Conservation (phyloP, 2,113 vertebrate genomes). For the Carassius gibelio region DNA sequence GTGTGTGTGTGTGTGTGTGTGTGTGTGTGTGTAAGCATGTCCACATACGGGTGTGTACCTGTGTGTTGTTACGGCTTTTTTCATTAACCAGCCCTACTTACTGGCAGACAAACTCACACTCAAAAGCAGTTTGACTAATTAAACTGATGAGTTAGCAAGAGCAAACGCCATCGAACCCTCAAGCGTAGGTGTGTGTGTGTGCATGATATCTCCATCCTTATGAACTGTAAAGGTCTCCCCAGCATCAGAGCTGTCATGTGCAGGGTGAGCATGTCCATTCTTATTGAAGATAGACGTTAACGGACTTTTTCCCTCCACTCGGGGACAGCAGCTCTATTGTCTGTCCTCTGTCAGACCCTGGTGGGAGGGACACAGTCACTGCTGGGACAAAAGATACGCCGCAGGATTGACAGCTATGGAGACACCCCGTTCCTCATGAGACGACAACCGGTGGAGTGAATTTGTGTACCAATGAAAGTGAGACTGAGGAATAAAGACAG, state of each 20-base stretch:
- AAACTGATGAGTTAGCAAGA: slow-evolving; percentile 31
- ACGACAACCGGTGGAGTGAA: slow-evolving; percentile 68
- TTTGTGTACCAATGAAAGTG: slow-evolving; percentile 47
- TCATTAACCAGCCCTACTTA: slow-evolving; percentile 63
- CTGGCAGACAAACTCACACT: slow-evolving; percentile 56
- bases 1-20: too few species aligned
- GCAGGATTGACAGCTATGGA: slow-evolving; percentile 66
- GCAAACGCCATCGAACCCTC: slow-evolving; percentile 13
- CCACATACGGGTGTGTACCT: slow-evolving; percentile 28
- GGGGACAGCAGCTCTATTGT: slow-evolving; percentile 69
- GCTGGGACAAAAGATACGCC: slow-evolving; percentile 71
- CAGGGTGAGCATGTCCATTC: slow-evolving; percentile 61
- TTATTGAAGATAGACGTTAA: slow-evolving; percentile 66
- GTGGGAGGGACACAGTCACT: slow-evolving; percentile 58
- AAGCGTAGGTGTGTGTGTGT: not conserved
- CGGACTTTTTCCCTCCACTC: slow-evolving; percentile 70
- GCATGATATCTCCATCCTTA: slow-evolving; percentile 31
- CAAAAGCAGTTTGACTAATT: slow-evolving; percentile 46
- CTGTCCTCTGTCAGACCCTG: slow-evolving; percentile 54
- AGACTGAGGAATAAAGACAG: slow-evolving; percentile 28
- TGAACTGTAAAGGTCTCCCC: not conserved
- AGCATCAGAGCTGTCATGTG: slow-evolving; percentile 55
- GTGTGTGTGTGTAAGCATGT: slow-evolving; percentile 8
- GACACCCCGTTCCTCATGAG: slow-evolving; percentile 66
- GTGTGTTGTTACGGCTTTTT: slow-evolving; percentile 7